Evolutionary conservation across 2,888 invertebrate genomes (phyloP), one percentile per base, ranked within the genome.

Genomic region (Tethea ocularis): DNA sequence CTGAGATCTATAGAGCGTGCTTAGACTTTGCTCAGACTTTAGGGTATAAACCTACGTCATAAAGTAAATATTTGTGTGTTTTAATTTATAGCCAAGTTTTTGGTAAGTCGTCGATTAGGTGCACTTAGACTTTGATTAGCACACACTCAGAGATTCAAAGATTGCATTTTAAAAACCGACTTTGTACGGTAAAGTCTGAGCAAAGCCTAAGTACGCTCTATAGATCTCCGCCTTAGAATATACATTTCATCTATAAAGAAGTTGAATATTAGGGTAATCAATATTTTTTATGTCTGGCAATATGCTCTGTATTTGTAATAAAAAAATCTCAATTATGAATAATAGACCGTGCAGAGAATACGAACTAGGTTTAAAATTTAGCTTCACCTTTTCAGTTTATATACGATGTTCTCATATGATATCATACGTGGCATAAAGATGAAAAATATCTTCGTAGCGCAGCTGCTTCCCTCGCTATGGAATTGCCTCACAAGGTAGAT

Each of bases 391-490:
- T 46, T 20, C 46, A 46, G 46, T 46, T 3, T 8, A 46, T 20
- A 46, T 46, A 20, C 6, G 46, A 10, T 20, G 46, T 46, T 20
- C 20, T 20, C 46, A 7, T 46, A 46, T 46, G 46, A 46, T 64
- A 67, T 61, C 62, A 70, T 68, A 67, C 29, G 10, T 67, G 66
- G 61, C 54, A 61, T 67, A 64, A 66, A 62, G 66, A 65, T 57
- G 60, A 62, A 63, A 60, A 64, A 67, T 69, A 67, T 64, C 63
- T 61, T 59, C 53, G 52, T 41, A 36, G 52, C 57, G 23, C 69
- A 66, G 67, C 64, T 66, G 69, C 57, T 60, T 51, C 61, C 33
- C 62, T 61, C 53, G 26, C 53, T 61, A 52, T 59, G 51, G 59
- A 58, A 38, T 26, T 57, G 46, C 56, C 51, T 57, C 51, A 56